A percentile compares a stretch with the other conserved stretches of the same genome.
These are phyloP conservation scores for Patiria pectinifera DNA, from an alignment of 53 echinoderm and acorn worm genomes.

Conservation along the genomic window DNA sequence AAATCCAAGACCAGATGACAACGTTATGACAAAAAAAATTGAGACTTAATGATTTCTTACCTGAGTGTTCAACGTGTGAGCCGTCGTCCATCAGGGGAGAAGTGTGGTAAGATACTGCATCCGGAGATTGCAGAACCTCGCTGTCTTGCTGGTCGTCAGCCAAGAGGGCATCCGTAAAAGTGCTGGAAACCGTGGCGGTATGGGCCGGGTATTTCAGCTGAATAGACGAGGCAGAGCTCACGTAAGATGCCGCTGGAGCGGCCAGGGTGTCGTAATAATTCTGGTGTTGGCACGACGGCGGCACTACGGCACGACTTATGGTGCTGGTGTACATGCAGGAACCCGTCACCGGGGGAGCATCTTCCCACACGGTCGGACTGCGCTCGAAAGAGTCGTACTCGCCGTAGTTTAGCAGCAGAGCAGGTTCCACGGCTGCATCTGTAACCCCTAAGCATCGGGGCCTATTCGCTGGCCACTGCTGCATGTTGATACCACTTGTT, in stretches of 20 bases:
- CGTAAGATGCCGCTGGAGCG: conserved; percentile 44
- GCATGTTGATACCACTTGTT: conserved; percentile 69
- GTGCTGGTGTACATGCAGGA: conserved; percentile 64
- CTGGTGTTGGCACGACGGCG: conserved; percentile 52
- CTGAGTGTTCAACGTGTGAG: conserved; percentile 56
- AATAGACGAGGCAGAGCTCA: conserved; percentile 43
- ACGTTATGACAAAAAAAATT: not conserved
- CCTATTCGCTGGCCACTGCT: conserved; percentile 68
- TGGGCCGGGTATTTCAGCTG: conserved; percentile 49
- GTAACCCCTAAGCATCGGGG: conserved; percentile 63
- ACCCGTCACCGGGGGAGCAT: conserved; percentile 42
- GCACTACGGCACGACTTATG: conserved; percentile 36
- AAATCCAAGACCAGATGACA: conserved; percentile 39
- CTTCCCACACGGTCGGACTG: conserved; percentile 60
- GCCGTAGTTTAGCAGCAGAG: conserved; percentile 44
- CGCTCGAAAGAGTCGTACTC: conserved; percentile 63
- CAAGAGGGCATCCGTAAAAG: conserved; percentile 44
- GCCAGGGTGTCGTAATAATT: conserved; percentile 40
- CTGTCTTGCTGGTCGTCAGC: conserved; percentile 32
- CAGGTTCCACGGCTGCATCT: conserved; percentile 39
- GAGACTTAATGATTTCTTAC: conserved; percentile 18
- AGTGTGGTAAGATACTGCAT: conserved; percentile 45
- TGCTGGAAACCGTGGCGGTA: conserved; percentile 53
- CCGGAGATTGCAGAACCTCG: conserved; percentile 41
- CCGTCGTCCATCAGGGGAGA: conserved; percentile 53